A percentile compares a stretch with the other conserved stretches of the same genome.
Evolutionary conservation across 2,888 invertebrate genomes (phyloP).

Genomic region (Ophion costatus): DNA sequence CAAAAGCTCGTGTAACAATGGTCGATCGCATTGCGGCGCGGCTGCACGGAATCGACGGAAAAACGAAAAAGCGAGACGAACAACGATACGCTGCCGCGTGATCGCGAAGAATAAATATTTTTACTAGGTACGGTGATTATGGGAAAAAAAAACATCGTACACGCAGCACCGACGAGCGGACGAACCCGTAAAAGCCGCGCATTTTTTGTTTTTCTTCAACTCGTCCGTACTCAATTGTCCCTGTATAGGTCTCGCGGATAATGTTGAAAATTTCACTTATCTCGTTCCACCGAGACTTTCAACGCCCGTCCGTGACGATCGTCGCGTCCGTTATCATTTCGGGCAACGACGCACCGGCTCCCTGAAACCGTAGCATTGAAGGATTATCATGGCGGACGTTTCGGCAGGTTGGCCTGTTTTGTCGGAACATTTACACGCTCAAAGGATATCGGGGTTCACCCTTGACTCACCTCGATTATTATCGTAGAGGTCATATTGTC

Average conservation of each 20-base stretch:
- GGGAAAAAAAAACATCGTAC: conserved; percentile 24
- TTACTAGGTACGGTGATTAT: conserved; percentile 33
- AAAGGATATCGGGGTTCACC: not conserved
- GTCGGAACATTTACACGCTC: conserved; percentile 38
- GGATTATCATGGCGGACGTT: not conserved
- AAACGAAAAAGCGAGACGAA: conserved; percentile 9
- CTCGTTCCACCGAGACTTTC: conserved; percentile 62
- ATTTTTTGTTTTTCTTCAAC: not conserved
- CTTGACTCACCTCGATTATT: conserved; percentile 75
- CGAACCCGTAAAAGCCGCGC: conserved; percentile 23
- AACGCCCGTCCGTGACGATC: conserved; percentile 73
- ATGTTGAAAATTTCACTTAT: conserved; percentile 48
- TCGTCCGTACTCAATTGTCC: conserved; percentile 4
- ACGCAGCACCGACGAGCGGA: conserved; percentile 10
- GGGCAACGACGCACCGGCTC: conserved; percentile 72
- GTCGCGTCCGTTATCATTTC: conserved; percentile 77
- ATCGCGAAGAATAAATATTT: conserved; percentile 41
- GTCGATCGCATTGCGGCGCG: not conserved
- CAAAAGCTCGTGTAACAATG: conserved; percentile 4
- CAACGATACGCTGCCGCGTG: not conserved
- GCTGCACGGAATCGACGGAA: not conserved
- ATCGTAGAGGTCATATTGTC: conserved; percentile 78
- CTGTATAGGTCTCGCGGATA: conserved; percentile 25
- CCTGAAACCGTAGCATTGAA: conserved; percentile 66
- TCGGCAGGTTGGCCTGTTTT: not conserved